A percentile compares a stretch with the other conserved stretches of the same genome.
These are phyloP conservation scores for Urosaurus nigricauda DNA, from an alignment of 2,797 vertebrate genomes.

Conservation along the genomic window DNA sequence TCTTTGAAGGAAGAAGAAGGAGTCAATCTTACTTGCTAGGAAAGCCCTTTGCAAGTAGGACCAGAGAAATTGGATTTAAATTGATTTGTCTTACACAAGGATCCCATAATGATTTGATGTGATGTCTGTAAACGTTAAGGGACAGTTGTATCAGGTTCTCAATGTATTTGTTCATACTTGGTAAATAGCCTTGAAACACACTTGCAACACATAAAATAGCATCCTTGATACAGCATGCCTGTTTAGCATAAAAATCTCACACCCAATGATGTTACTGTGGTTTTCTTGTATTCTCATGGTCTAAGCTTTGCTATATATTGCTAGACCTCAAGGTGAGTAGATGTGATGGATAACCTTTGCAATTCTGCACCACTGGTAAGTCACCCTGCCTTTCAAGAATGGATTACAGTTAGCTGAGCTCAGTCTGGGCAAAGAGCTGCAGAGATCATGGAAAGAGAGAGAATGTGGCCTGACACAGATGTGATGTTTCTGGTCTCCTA, in stretches of 20 bases:
- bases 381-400: conserved; percentile 35
- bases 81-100: conserved; percentile 38
- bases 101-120: conserved; percentile 25
- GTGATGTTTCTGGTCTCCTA: background rate
- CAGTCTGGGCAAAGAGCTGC: background rate
- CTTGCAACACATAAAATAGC: background rate
- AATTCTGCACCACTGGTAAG: conserved; percentile 28
- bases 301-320: conserved; percentile 11
- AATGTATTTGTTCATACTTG: conserved; percentile 32
- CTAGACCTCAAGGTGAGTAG: conserved; percentile 11
- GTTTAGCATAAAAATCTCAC: conserved; percentile 28
- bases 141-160: conserved; percentile 25
- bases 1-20: conserved; percentile 15
- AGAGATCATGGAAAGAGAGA: conserved; percentile 10
- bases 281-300: background rate
- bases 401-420: conserved; percentile 23
- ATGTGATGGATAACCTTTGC: conserved; percentile 32
- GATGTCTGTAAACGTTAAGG: background rate
- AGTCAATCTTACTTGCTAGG: background rate
- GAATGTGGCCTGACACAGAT: background rate
- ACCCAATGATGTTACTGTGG: background rate
- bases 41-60: conserved; percentile 15
- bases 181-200: conserved; percentile 23
- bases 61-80: conserved; percentile 36
- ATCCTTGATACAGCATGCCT: conserved; percentile 16